Conservation (phyloP, 2,888 invertebrate species). For the Psococerastis gibbosa region DNA sequence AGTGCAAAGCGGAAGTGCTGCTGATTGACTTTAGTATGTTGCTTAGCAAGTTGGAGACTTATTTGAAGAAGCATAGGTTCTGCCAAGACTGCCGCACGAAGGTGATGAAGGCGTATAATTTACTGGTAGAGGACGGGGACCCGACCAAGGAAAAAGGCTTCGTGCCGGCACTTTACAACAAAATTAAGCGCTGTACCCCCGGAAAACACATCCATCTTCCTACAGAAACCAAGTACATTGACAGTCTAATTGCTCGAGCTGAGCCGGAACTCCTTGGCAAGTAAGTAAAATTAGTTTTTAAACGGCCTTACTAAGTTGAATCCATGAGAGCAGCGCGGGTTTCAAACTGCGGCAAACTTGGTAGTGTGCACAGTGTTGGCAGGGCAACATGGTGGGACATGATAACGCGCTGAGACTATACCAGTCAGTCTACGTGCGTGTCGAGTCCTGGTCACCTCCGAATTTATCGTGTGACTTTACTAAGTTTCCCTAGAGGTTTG, state of each 20-base stretch:
- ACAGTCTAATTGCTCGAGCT: slow-evolving; percentile 68
- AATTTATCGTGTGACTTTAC: too few species aligned
- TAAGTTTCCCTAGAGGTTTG: too few species aligned
- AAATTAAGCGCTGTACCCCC: slow-evolving; percentile 66
- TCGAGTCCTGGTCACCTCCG: too few species aligned
- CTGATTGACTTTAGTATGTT: slow-evolving; percentile 70
- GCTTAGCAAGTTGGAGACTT: slow-evolving; percentile 71
- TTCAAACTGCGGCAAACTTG: too few species aligned
- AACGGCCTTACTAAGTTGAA: background rate
- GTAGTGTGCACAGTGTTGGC: too few species aligned
- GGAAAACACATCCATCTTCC: slow-evolving; percentile 78
- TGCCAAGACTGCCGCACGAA: slow-evolving; percentile 87
- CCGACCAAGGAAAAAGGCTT: slow-evolving; percentile 77
- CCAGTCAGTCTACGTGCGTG: too few species aligned
- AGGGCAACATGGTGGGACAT: too few species aligned
- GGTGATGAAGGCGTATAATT: slow-evolving; percentile 66
- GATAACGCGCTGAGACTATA: too few species aligned
- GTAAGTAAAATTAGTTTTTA: slow-evolving; percentile 27
- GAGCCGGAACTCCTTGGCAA: slow-evolving; percentile 80
- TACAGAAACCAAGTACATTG: slow-evolving; percentile 74
- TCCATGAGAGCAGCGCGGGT: background rate
- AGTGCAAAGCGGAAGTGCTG: slow-evolving; percentile 67
- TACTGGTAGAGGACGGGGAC: slow-evolving; percentile 68
- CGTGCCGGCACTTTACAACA: slow-evolving; percentile 66
- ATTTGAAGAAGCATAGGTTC: slow-evolving; percentile 77